Conservation (phyloP, 1,140 invertebrate genomes). For the Ips typographus region DNA sequence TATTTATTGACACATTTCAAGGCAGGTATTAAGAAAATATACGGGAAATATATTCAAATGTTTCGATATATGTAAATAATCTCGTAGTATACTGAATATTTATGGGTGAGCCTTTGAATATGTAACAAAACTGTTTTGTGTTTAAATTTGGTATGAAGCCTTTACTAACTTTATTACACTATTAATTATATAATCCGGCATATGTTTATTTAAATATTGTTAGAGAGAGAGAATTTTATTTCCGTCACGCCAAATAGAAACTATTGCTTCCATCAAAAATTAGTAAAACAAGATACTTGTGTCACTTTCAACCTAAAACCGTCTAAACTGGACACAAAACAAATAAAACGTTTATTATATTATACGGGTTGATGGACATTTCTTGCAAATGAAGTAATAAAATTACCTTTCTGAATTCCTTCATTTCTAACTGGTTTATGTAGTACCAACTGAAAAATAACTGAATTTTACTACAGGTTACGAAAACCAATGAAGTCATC, state of each 20-base stretch:
- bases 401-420: no score
- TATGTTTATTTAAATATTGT: constrained; percentile 1
- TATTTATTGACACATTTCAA: constrained; percentile 1
- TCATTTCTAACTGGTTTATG: no score
- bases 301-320: no score
- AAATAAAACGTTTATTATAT: no score
- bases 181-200: constrained; percentile 4
- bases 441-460: no score
- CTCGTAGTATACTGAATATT: constrained; percentile 1
- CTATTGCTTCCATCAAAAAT: no score
- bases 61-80: constrained; percentile 1
- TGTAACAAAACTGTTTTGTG: neutral
- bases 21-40: neutral
- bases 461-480: no score
- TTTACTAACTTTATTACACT: constrained; percentile 5
- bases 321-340: no score
- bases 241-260: neutral
- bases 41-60: constrained; percentile 5
- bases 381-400: no score
- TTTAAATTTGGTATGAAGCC: constrained; percentile 2
- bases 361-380: no score
- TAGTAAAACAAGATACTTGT: no score
- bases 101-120: constrained; percentile 3
- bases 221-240: neutral
- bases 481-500: neutral